Evolutionary conservation across 1,140 invertebrate genomes (phyloP).

Genomic region (Procambarus virginalis): DNA sequence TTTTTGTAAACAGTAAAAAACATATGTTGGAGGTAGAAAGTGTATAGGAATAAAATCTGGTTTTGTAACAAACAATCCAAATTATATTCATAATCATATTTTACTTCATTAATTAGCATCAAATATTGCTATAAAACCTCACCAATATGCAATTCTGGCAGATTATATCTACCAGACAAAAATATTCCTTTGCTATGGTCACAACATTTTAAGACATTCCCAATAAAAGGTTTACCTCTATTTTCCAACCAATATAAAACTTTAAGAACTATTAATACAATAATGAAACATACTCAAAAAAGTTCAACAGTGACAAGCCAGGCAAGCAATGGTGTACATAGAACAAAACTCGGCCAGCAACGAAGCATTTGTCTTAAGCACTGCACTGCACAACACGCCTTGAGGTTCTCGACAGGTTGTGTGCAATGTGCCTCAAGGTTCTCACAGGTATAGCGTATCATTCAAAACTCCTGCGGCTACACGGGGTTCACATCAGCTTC

Average conservation of each 20-base stretch:
- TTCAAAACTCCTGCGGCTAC: too few relatives aligned
- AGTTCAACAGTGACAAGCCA: neutral
- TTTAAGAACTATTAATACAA: neutral
- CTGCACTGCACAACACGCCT: too few relatives aligned
- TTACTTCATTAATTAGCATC: neutral
- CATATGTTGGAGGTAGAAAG: neutral
- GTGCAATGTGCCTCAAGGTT: too few relatives aligned
- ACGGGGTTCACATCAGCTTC: too few relatives aligned
- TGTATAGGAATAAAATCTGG: constrained; percentile 3
- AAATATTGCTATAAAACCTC: constrained; percentile 6
- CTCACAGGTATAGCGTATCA: too few relatives aligned
- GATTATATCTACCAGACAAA: neutral
- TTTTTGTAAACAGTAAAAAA: neutral
- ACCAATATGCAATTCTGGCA: neutral
- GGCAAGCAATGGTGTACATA: neutral
- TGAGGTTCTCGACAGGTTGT: too few relatives aligned
- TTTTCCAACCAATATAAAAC: neutral
- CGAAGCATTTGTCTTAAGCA: neutral
- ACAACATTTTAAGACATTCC: neutral
- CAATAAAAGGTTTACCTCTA: neutral
- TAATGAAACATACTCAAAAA: neutral
- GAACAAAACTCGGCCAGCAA: neutral
- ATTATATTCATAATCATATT: neutral
- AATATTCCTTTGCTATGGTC: neutral
- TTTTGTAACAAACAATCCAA: neutral